Evolutionary conservation across 2,888 invertebrate genomes (phyloP).

Genomic region (Ochlodes sylvanus): DNA sequence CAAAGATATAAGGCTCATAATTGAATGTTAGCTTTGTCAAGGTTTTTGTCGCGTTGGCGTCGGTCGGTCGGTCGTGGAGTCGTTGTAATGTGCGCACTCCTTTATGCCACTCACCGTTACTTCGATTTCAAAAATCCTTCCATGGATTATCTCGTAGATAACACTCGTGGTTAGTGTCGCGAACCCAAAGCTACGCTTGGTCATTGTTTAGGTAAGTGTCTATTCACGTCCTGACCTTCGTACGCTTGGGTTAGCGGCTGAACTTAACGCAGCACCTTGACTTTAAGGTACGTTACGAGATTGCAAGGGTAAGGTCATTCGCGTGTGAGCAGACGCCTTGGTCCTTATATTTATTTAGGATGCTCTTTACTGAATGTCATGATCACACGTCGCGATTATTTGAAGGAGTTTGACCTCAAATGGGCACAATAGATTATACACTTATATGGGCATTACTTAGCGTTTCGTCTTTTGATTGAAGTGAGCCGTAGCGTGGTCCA

Average conservation of each 20-base stretch:
- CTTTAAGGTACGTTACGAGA: conserved; percentile 30
- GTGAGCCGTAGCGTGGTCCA: too few species aligned
- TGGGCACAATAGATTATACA: too few species aligned
- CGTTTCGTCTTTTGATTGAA: too few species aligned
- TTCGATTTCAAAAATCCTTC: too few species aligned
- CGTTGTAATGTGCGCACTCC: too few species aligned
- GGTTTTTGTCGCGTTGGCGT: too few species aligned
- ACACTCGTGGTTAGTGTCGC: background rate
- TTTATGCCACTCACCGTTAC: too few species aligned
- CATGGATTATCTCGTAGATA: too few species aligned
- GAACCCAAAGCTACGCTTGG: background rate
- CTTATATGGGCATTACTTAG: too few species aligned
- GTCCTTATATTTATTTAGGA: conserved; percentile 8
- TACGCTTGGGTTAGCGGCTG: background rate
- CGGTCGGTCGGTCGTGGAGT: too few species aligned
- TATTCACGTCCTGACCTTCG: conserved; percentile 13
- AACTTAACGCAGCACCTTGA: conserved; percentile 22
- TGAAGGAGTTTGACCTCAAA: background rate
- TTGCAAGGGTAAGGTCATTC: conserved; percentile 25
- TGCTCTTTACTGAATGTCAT: conserved; percentile 5
- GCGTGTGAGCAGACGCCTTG: background rate
- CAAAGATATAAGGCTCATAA: too few species aligned
- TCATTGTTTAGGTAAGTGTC: conserved; percentile 4
- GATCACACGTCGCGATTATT: background rate
- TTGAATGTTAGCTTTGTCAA: too few species aligned